Evolutionary conservation across 2,797 vertebrate species (phyloP).

Genomic region (Tauraco hartlaubi): DNA sequence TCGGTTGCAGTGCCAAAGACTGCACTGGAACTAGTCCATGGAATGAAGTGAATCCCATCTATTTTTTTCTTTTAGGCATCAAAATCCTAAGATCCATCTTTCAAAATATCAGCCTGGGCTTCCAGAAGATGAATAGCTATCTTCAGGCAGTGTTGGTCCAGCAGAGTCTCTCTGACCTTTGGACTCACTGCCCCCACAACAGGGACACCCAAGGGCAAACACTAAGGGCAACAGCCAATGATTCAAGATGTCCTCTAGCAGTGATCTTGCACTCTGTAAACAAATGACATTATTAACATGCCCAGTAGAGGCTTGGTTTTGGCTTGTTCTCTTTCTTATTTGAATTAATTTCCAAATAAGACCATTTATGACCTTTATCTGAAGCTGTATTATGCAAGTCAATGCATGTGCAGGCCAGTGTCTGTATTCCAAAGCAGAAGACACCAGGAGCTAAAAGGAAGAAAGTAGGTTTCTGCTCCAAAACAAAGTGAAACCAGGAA

Average conservation of each 20-base stretch:
- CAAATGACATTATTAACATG: constrained; percentile 75
- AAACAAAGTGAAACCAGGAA: constrained; percentile 50
- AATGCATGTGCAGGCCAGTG: not conserved
- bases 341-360: constrained; percentile 74
- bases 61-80: not conserved
- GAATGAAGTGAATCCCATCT: constrained; percentile 24
- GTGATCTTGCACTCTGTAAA: constrained; percentile 40
- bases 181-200: not conserved
- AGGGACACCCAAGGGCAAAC: constrained; percentile 42
- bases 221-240: constrained; percentile 18
- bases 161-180: constrained; percentile 61
- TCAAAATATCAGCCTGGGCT: constrained; percentile 22
- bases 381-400: constrained; percentile 48
- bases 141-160: constrained; percentile 40
- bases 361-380: constrained; percentile 72
- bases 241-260: constrained; percentile 67
- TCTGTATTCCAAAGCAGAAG: constrained; percentile 16
- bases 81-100: constrained; percentile 34
- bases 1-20: not conserved
- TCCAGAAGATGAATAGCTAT: constrained; percentile 46
- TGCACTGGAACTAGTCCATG: not conserved
- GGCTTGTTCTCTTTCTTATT: constrained; percentile 47
- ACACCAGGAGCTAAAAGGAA: constrained; percentile 35
- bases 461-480: constrained; percentile 19
- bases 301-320: constrained; percentile 63